These are phyloP conservation scores for Prionailurus viverrinus DNA, from an alignment of 2,113 vertebrate species.

Conservation along the genomic window DNA sequence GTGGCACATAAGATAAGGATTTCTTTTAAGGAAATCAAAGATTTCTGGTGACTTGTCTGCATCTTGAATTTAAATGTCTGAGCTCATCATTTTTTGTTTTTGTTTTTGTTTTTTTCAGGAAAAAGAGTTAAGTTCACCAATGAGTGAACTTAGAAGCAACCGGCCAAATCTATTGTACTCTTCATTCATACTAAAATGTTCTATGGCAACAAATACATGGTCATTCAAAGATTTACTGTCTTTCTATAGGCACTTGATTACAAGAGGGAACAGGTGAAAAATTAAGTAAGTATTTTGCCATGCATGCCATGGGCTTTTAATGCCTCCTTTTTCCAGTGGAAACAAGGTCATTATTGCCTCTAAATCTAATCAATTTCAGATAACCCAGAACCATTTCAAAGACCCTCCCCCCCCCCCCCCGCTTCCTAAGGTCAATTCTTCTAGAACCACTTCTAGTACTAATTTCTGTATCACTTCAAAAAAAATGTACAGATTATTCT, in stretches of 20 bases:
- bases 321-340: background rate
- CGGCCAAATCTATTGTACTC: background rate
- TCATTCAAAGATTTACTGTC: background rate
- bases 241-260: background rate
- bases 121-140: background rate
- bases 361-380: background rate
- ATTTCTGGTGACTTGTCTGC: background rate
- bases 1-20: background rate
- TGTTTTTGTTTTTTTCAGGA: background rate
- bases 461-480: conserved; percentile 1
- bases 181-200: conserved; percentile 17
- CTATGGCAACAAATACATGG: background rate
- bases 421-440: background rate
- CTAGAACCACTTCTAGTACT: background rate
- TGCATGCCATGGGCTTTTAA: background rate
- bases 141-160: background rate
- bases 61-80: background rate
- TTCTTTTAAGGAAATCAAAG: background rate
- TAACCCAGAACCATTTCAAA: background rate
- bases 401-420: too few relatives aligned
- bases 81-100: background rate
- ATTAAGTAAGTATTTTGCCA: background rate
- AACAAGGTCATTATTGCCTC: background rate
- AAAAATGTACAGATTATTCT: background rate
- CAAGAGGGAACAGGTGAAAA: background rate